Evolutionary conservation across 2,888 invertebrate species (phyloP), one percentile per base, ranked within the genome.

Genomic region (Eurois occulta): DNA sequence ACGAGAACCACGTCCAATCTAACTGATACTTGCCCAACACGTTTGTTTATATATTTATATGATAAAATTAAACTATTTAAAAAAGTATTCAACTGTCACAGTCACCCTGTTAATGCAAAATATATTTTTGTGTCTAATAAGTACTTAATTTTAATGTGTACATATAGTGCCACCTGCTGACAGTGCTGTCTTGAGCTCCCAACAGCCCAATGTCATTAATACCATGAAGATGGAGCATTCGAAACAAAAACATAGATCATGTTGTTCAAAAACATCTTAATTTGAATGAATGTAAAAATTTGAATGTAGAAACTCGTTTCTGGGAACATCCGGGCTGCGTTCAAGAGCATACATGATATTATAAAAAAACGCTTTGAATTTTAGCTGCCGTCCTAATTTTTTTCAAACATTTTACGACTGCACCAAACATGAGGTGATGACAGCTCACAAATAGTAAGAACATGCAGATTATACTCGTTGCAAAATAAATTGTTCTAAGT

Each of bases 401-500:
- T 71, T 58, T 71, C 16, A 46, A 65, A 58, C 7, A 28, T 43
- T 64, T 38, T 60, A 28, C 43, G 16, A 41, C 41, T 67, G 65
- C 67, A 68, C 24, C 55, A 68, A 64, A 41, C 21, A 68, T 38
- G 21, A 67, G 16, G 18, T 67, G 21, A 75, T 18, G 10, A 52
- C 32, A 48, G 18, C 35, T 41, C 16, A 52, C 32, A 24, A 55
- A 28, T 67, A 71, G 16, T 13, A 55, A 32, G 21, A n/a, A 11
- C 28, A 52, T 43, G 35, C 48, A 72, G 58, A 83, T 74, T 55
- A 79, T 58, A 48, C 77, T 60, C 71, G 64, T 66, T 66, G 41
- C 70, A 52, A 75, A 75, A 77, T 73, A 81, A 69, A 86, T 87
- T 79, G 79, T 72, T 71, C 67, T 68, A 75, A 78, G 83, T 76